Evolutionary conservation across 2,797 vertebrate genomes (phyloP).

Genomic region (Ptychadena robeensis): DNA sequence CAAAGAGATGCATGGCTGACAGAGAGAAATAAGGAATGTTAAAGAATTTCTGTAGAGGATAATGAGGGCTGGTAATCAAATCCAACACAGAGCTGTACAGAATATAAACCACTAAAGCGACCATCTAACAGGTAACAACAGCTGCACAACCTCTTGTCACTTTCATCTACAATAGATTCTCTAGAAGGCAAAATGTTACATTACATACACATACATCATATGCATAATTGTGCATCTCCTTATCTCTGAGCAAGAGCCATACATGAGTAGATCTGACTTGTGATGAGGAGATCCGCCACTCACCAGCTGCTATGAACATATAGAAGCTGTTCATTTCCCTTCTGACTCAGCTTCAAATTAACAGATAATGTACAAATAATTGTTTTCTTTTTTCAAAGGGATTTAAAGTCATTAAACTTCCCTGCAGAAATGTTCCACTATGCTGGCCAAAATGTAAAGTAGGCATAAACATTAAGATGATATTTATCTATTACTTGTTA

Average conservation of each 20-base stretch:
- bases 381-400: too few relatives aligned
- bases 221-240: not conserved
- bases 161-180: not conserved
- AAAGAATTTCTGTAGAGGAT: constrained; percentile 64
- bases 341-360: not conserved
- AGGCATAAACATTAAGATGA: too few relatives aligned
- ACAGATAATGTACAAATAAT: not conserved
- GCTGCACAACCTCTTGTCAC: not conserved
- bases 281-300: not conserved
- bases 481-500: too few relatives aligned
- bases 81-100: constrained; percentile 1
- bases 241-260: constrained; percentile 8
- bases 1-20: constrained; percentile 97
- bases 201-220: not conserved
- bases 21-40: constrained; percentile 67
- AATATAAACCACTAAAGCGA: not conserved
- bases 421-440: too few relatives aligned
- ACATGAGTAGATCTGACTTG: not conserved
- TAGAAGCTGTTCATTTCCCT: not conserved
- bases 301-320: not conserved
- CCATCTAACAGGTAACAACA: not conserved
- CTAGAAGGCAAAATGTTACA: not conserved
- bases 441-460: too few relatives aligned
- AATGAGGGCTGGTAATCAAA: constrained; percentile 10
- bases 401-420: too few relatives aligned